A percentile compares a stretch with the other conserved stretches of the same genome.
Conservation (phyloP, 2,797 vertebrate species). For the Phylloscopus collybita region DNA sequence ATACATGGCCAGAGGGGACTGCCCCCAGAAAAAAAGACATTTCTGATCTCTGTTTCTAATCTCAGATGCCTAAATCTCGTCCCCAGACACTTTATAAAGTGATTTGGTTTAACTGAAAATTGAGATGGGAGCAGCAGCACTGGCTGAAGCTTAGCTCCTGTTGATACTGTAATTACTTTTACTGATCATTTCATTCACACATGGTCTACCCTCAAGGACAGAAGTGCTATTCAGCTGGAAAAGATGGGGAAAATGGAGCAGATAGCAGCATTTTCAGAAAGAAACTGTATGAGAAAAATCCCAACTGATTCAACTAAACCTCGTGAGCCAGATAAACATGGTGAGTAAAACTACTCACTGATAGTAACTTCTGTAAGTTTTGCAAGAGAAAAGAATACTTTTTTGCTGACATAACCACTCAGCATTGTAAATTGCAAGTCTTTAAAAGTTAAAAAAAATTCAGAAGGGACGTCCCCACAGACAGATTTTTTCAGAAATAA, state of each 20-base stretch:
- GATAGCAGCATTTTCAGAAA: background rate
- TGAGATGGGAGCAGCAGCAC: conserved; percentile 15
- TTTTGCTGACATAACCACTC: background rate
- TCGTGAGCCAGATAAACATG: background rate
- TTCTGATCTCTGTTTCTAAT: conserved; percentile 54
- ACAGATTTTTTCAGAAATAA: background rate
- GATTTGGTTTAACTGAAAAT: conserved; percentile 29
- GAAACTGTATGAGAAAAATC: background rate
- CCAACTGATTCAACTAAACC: background rate
- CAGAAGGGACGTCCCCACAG: fast-evolving
- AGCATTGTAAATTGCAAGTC: fast-evolving
- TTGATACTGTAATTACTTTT: conserved; percentile 33
- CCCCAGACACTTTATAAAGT: background rate
- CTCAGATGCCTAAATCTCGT: conserved; percentile 27
- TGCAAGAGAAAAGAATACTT: background rate
- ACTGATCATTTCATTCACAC: background rate
- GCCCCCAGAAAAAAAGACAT: background rate
- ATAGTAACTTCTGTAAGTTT: background rate
- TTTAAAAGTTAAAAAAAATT: background rate
- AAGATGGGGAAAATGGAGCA: background rate
- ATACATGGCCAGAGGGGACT: background rate
- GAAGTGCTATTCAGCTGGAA: background rate
- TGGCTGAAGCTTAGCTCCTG: background rate
- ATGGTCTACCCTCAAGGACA: background rate
- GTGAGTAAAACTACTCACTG: background rate